phyloP scores from a whole-genome alignment of 2,113 vertebrate species.

The Lamprotornis superbus region DNA sequence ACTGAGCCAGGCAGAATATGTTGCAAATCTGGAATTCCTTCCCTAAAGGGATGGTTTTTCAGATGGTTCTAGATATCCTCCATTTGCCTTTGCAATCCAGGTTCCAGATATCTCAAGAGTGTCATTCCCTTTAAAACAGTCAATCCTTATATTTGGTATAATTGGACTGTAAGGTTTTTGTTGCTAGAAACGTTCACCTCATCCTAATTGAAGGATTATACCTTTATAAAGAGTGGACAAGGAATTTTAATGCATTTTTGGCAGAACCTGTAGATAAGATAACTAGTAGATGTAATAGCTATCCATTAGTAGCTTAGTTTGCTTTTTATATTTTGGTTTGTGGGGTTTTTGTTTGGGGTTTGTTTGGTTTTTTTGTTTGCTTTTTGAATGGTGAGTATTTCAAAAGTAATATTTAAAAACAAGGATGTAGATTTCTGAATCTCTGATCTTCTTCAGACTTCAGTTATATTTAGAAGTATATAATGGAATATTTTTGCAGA shows the following conservation, averaged over 20 bases:
- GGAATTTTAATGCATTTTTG: not conserved
- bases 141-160: not conserved
- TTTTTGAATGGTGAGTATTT: not conserved
- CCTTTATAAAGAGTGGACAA: not conserved
- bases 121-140: not conserved
- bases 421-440: not conserved
- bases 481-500: not conserved
- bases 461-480: not conserved
- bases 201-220: not conserved
- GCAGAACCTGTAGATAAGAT: not conserved
- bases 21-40: not conserved
- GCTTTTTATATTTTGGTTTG: not conserved
- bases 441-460: not conserved
- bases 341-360: not conserved
- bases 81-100: fast-evolving
- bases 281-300: not conserved
- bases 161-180: not conserved
- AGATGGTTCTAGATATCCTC: not conserved
- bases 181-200: not conserved
- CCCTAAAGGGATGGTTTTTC: not conserved
- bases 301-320: not conserved
- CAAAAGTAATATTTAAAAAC: not conserved
- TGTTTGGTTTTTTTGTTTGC: not conserved
- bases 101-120: not conserved
- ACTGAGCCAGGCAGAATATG: not conserved